A percentile compares a stretch with the other conserved stretches of the same genome.
phyloP scores from a whole-genome alignment of 2,113 vertebrate genomes.

The Phrynosoma platyrhinos region DNA sequence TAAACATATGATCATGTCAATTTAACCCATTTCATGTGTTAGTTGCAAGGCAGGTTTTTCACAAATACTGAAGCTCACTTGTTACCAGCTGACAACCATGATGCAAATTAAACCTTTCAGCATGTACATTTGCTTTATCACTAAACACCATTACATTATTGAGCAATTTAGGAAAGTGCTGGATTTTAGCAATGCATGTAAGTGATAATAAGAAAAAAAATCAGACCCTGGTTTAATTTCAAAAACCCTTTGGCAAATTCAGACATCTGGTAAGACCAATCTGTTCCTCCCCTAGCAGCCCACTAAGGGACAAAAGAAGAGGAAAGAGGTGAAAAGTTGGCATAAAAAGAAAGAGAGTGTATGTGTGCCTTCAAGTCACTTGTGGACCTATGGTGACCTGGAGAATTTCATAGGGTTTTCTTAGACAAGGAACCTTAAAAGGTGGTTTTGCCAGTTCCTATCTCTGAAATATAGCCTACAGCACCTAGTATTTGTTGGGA shows the following conservation, averaged over 20 bases:
- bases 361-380: no score
- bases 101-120: neutral
- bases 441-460: no score
- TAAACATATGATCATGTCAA: neutral
- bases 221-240: neutral
- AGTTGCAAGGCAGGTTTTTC: neutral
- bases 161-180: neutral
- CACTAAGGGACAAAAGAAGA: neutral
- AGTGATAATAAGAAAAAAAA: neutral
- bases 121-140: neutral
- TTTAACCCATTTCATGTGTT: neutral
- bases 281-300: neutral
- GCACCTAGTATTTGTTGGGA: no score
- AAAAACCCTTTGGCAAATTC: neutral
- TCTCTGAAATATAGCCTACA: no score
- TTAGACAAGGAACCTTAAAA: no score
- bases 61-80: neutral
- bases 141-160: neutral
- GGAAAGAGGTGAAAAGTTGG: neutral
- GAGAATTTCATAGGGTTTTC: no score
- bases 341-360: neutral
- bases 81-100: neutral
- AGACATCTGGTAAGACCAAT: neutral
- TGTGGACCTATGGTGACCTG: neutral
- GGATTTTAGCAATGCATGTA: neutral